Evolutionary conservation across 2,797 vertebrate genomes (phyloP).

Genomic region (Nasua narica): DNA sequence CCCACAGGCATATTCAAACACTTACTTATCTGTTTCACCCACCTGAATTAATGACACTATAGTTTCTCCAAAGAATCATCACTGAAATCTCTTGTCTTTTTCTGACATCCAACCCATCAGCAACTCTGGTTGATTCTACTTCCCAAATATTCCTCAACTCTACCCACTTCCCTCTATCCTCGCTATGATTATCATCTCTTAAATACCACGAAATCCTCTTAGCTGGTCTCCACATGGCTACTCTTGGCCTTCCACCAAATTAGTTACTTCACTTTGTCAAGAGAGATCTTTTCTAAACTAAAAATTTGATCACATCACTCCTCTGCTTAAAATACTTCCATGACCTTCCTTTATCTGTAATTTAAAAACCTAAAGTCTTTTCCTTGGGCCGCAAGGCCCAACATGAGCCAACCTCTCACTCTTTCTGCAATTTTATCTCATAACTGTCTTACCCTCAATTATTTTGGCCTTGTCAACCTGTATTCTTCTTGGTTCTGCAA

Average conservation of each 20-base stretch:
- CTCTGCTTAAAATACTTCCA: background rate
- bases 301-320: background rate
- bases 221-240: background rate
- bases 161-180: background rate
- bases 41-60: background rate
- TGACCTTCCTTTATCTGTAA: background rate
- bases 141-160: background rate
- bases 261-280: background rate
- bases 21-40: background rate
- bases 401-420: background rate
- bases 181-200: background rate
- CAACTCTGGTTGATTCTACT: background rate
- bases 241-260: background rate
- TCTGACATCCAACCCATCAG: background rate
- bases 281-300: background rate
- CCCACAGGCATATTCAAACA: accelerated
- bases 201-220: background rate
- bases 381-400: background rate
- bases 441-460: background rate
- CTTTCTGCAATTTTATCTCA: background rate
- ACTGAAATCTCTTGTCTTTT: background rate
- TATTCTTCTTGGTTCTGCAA: background rate
- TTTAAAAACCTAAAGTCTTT: background rate
- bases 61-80: background rate
- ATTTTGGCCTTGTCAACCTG: background rate